Evolutionary conservation across 1,140 invertebrate species (phyloP).

Genomic region (Trichonephila inaurata): DNA sequence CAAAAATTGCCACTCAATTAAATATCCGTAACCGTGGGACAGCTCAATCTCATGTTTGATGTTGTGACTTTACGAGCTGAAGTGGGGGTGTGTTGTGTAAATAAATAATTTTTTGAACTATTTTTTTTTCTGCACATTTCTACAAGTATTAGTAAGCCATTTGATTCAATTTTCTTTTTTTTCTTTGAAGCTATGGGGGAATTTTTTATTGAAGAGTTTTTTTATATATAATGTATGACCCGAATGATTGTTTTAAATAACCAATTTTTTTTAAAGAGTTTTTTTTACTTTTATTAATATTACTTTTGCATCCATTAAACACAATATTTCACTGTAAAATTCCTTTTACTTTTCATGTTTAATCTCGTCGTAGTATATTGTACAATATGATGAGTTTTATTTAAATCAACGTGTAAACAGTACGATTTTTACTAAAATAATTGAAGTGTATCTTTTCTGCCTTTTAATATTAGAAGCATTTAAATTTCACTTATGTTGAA

Average conservation of each 20-base stretch:
- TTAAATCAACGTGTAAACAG: no score
- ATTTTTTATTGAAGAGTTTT: neutral
- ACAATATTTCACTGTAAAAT: no score
- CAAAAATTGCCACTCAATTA: neutral
- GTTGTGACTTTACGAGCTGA: constrained; percentile 34
- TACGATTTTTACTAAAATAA: no score
- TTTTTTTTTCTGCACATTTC: neutral
- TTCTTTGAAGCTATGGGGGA: neutral
- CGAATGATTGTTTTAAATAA: neutral
- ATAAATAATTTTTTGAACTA: constrained; percentile 23
- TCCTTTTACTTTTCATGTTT: no score
- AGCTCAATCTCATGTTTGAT: constrained; percentile 49
- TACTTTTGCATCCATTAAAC: neutral
- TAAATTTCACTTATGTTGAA: no score
- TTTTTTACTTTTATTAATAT: neutral
- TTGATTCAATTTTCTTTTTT: neutral
- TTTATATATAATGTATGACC: neutral
- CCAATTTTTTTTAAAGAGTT: neutral
- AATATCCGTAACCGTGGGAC: constrained; percentile 11
- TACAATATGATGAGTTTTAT: no score
- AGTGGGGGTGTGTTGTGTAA: constrained; percentile 72
- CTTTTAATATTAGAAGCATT: no score
- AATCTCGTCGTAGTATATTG: no score
- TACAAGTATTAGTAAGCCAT: neutral
- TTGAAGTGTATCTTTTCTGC: no score